Evolutionary conservation across 2,888 invertebrate species (phyloP).

Genomic region (Bombyx huttoni): DNA sequence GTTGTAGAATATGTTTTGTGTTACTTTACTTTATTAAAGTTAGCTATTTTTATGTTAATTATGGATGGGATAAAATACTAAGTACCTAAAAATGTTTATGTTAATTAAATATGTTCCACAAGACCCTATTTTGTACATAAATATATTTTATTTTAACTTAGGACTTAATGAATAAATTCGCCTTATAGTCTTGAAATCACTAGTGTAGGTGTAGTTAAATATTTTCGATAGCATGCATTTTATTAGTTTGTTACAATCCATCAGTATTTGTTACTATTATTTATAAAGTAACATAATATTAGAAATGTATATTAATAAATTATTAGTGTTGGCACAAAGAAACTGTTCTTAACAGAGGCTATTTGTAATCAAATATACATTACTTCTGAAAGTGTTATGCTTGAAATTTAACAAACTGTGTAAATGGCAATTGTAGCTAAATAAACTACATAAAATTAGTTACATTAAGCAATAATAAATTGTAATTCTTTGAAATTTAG

Average conservation of each 20-base stretch:
- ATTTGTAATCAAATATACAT: neutral
- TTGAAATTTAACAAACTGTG: neutral
- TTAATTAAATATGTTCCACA: neutral
- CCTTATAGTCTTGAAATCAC: slow-evolving; percentile 5
- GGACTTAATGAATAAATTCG: slow-evolving; percentile 4
- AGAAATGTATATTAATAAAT: neutral
- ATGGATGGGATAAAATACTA: neutral
- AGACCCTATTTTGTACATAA: neutral
- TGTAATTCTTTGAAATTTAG: slow-evolving; percentile 56
- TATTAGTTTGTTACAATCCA: slow-evolving; percentile 6
- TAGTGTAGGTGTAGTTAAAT: slow-evolving; percentile 4
- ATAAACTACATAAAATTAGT: neutral
- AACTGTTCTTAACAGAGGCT: neutral
- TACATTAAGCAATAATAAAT: slow-evolving; percentile 23
- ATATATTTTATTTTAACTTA: slow-evolving; percentile 1
- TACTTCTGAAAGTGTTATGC: neutral
- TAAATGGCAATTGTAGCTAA: neutral
- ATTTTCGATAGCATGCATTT: slow-evolving; percentile 6
- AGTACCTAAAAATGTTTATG: neutral
- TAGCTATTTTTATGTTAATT: neutral
- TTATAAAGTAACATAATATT: slow-evolving; percentile 1
- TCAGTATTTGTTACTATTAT: slow-evolving; percentile 13
- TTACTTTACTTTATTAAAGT: neutral
- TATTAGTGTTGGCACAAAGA: neutral
- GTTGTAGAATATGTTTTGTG: neutral